These are phyloP conservation scores for Cotesia congregata DNA, from an alignment of 2,888 invertebrate genomes.

Conservation along the genomic window DNA sequence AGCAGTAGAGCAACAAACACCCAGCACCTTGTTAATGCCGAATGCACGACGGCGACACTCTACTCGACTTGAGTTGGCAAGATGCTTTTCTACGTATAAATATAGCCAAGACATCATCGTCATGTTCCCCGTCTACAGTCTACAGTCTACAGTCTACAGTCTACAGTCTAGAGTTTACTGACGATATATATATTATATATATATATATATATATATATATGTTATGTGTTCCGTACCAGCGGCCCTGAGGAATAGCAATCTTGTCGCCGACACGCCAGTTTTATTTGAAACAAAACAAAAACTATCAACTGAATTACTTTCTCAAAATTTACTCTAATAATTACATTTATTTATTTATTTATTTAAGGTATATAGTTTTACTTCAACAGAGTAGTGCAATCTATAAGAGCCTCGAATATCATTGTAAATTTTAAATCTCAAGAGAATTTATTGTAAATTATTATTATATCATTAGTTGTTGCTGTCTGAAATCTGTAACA, in stretches of 20 bases:
- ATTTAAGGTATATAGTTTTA: no score
- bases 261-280: neutral
- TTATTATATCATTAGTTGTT: no score
- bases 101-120: slow-evolving; percentile 28
- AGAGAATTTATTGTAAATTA: no score
- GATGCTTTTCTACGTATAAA: slow-evolving; percentile 52
- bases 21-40: slow-evolving; percentile 36
- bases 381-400: no score
- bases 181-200: neutral
- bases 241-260: neutral
- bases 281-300: neutral
- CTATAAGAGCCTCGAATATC: no score
- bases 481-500: no score
- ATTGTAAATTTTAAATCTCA: no score
- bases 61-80: slow-evolving; percentile 67
- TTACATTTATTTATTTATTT: no score
- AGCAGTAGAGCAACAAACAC: no score
- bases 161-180: neutral
- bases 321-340: neutral
- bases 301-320: neutral
- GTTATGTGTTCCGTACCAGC: neutral
- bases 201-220: no score
- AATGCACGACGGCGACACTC: slow-evolving; percentile 56
- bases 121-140: slow-evolving; percentile 16
- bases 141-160: no score